Evolutionary conservation across 2,113 vertebrate species (phyloP).

Genomic region (Agapornis roseicollis): DNA sequence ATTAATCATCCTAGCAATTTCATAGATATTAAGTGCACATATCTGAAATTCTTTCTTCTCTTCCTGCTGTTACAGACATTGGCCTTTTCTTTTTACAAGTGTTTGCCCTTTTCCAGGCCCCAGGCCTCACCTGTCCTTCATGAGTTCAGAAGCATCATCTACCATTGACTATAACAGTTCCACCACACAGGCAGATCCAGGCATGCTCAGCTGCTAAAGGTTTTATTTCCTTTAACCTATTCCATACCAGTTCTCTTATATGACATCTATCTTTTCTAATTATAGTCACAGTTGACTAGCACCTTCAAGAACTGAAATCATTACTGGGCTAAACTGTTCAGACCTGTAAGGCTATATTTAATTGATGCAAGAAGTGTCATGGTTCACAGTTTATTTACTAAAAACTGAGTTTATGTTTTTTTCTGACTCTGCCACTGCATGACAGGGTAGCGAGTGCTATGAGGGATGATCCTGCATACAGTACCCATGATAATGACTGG

Average conservation of each 20-base stretch:
- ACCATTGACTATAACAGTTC: background rate
- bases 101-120: background rate
- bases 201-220: background rate
- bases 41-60: background rate
- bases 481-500: background rate
- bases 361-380: background rate
- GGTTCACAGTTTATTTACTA: background rate
- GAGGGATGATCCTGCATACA: background rate
- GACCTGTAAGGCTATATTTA: background rate
- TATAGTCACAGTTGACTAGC: background rate
- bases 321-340: background rate
- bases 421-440: background rate
- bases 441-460: background rate
- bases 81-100: background rate
- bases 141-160: background rate
- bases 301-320: background rate
- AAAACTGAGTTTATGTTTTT: background rate
- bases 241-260: background rate
- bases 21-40: background rate
- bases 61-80: background rate
- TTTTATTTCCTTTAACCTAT: background rate
- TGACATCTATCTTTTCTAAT: background rate
- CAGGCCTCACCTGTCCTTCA: background rate
- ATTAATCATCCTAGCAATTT: constrained; percentile 6
- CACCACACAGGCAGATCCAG: background rate